phyloP scores from a whole-genome alignment of 1,140 invertebrate species.

The Portunus trituberculatus region DNA sequence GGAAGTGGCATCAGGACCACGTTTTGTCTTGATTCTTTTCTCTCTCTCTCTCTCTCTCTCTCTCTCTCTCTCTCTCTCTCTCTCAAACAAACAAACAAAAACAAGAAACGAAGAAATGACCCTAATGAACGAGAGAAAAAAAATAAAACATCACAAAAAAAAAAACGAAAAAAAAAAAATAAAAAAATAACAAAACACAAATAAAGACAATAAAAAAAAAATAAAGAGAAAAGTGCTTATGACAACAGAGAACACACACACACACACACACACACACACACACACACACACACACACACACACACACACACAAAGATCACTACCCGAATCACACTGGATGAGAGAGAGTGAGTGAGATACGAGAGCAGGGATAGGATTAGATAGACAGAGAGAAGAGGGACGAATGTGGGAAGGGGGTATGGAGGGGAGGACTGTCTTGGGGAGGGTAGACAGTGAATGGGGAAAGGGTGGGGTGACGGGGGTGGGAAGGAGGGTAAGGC shows the following conservation, averaged over 20 bases:
- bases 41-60: not conserved
- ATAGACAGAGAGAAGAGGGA: too few species aligned
- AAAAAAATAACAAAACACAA: not conserved
- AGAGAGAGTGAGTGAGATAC: too few species aligned
- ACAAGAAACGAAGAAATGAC: not conserved
- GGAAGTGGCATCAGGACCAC: not conserved
- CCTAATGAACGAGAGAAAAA: not conserved
- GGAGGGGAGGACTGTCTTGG: too few species aligned
- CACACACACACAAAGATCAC: too few species aligned
- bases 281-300: too few species aligned
- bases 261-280: too few species aligned
- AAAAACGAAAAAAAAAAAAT: not conserved
- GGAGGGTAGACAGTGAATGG: too few species aligned
- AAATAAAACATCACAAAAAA: not conserved
- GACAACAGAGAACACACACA: not conserved
- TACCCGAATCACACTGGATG: too few species aligned
- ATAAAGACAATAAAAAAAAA: not conserved
- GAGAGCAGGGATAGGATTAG: too few species aligned
- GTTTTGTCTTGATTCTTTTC: not conserved
- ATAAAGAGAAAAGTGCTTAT: not conserved
- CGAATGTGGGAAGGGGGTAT: too few species aligned
- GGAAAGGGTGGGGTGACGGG: too few species aligned
- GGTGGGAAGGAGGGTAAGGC: too few species aligned
- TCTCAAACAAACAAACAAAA: not conserved
- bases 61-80: not conserved